Percentiles rank a stretch among this genome's conserved stretches.
Evolutionary conservation across 2,888 invertebrate species (phyloP).

Genomic region (Polylopha cassiicola): DNA sequence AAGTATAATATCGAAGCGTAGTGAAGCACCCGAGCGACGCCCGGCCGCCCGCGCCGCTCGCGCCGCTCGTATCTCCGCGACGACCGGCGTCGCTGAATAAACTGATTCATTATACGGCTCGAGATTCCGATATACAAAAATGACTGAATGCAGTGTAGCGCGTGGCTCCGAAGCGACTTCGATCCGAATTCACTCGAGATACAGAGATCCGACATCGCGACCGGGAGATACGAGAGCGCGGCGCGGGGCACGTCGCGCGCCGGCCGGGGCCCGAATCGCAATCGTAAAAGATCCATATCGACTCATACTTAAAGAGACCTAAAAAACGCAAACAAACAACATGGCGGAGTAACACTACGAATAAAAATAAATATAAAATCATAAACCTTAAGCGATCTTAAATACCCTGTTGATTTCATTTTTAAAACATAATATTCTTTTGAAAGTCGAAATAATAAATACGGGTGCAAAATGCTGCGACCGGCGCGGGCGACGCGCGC

Average conservation of each 20-base stretch:
- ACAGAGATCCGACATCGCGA: too few species aligned
- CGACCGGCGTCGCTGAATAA: background rate
- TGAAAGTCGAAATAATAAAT: conserved; percentile 14
- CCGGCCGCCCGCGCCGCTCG: conserved; percentile 24
- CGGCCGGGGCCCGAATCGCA: conserved; percentile 8
- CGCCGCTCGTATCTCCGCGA: background rate
- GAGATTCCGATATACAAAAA: too few species aligned
- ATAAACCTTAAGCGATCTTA: conserved; percentile 74
- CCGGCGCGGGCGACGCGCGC: conserved; percentile 1
- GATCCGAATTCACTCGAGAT: too few species aligned
- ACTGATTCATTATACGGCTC: too few species aligned
- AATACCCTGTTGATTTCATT: conserved; percentile 76
- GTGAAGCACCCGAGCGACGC: conserved; percentile 68
- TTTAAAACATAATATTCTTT: conserved; percentile 34
- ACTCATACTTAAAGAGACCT: conserved; percentile 10
- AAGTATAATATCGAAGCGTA: conserved; percentile 68
- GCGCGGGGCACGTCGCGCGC: too few species aligned
- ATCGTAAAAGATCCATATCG: conserved; percentile 14
- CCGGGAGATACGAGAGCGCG: too few species aligned
- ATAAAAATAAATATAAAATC: conserved; percentile 71
- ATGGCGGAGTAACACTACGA: conserved; percentile 46
- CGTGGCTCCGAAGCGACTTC: too few species aligned
- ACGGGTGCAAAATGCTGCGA: conserved; percentile 1
- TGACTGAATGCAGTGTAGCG: too few species aligned
- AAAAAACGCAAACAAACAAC: conserved; percentile 32